phyloP scores from a whole-genome alignment of 2,797 vertebrate genomes.

The Hippocampus kuda region DNA sequence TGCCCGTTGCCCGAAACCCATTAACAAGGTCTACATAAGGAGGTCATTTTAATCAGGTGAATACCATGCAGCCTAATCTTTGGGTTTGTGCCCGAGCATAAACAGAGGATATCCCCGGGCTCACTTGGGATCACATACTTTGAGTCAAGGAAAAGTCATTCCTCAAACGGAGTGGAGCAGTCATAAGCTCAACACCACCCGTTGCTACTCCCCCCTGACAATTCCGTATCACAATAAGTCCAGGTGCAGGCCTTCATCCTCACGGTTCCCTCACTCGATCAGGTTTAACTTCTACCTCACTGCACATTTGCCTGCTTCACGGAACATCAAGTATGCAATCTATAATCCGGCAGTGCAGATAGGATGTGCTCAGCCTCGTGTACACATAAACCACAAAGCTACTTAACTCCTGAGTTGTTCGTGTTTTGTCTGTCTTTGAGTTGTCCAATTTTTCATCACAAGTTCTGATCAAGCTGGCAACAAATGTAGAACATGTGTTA shows the following conservation, averaged over 20 bases:
- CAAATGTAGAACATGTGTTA: neutral
- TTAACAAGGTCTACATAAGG: conserved; percentile 63
- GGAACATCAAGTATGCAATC: conserved; percentile 3
- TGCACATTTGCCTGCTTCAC: conserved; percentile 7
- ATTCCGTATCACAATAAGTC: conserved; percentile 17
- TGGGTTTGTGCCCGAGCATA: conserved; percentile 57
- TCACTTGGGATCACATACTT: conserved; percentile 60
- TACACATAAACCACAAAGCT: neutral
- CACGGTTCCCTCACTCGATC: neutral
- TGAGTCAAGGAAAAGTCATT: conserved; percentile 62
- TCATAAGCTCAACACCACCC: conserved; percentile 41
- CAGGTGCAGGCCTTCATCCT: conserved; percentile 5
- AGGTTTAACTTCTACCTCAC: neutral
- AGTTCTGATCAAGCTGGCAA: conserved; percentile 8
- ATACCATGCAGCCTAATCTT: conserved; percentile 64
- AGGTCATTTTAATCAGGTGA: conserved; percentile 68
- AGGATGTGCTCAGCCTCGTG: neutral
- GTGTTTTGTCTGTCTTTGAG: conserved; percentile 2
- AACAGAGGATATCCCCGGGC: conserved; percentile 64
- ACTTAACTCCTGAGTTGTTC: neutral
- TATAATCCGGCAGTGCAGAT: conserved; percentile 1
- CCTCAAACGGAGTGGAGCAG: conserved; percentile 42
- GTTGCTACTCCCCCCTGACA: conserved; percentile 14
- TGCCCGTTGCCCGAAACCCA: conserved; percentile 26
- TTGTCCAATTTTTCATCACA: conserved; percentile 5